These are phyloP conservation scores for Gnathochromis pfefferi DNA, from an alignment of 2,113 vertebrate species.

Conservation along the genomic window DNA sequence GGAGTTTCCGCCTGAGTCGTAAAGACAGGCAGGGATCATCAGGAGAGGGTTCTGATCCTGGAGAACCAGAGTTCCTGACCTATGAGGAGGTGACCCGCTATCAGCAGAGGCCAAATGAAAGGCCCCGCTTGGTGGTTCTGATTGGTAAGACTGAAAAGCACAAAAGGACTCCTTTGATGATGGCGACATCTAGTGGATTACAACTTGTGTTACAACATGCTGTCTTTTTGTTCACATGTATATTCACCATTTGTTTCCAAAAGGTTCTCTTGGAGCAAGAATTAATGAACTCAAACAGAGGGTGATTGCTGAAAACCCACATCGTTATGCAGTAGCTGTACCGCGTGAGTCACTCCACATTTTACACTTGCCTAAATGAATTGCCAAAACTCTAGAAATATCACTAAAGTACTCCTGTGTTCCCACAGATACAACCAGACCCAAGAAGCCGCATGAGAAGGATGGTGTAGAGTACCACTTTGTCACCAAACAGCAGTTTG, in stretches of 20 bases:
- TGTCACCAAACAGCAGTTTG: conserved; percentile 89
- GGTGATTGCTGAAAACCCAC: conserved; percentile 88
- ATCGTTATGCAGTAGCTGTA: conserved; percentile 88
- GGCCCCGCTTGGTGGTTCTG: conserved; percentile 85
- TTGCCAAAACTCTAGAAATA: neutral
- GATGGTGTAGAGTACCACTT: conserved; percentile 96
- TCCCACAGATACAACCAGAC: conserved; percentile 82
- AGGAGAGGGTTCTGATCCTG: conserved; percentile 63
- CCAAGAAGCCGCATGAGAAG: conserved; percentile 88
- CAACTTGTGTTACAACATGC: neutral
- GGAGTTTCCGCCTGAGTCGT: conserved; percentile 88
- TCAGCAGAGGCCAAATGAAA: conserved; percentile 80
- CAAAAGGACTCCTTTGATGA: neutral
- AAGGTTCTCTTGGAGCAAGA: conserved; percentile 89
- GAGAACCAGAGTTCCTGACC: conserved; percentile 75
- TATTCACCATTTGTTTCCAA: neutral
- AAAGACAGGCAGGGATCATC: conserved; percentile 76
- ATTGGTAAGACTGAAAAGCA: conserved; percentile 76
- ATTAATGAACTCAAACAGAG: conserved; percentile 93
- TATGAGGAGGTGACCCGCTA: conserved; percentile 92
- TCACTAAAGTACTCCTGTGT: neutral
- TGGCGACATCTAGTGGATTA: conserved; percentile 31
- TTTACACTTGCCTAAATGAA: neutral
- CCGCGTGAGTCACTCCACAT: conserved; percentile 79
- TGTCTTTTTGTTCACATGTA: neutral